Evolutionary conservation across 2,888 invertebrate genomes (phyloP), one percentile per base, ranked within the genome.

Genomic region (Periphyllus acericola): DNA sequence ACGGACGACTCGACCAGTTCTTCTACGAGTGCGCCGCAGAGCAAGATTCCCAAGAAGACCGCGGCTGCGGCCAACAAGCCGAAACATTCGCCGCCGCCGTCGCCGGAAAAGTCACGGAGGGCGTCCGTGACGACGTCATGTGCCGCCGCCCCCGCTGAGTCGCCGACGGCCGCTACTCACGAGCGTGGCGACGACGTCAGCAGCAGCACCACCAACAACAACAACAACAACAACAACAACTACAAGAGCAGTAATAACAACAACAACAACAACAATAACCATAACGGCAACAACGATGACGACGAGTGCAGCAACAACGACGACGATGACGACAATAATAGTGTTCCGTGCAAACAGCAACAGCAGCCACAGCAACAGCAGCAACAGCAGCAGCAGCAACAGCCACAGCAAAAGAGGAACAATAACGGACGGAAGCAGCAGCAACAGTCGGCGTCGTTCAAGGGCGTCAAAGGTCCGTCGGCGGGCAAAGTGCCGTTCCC

Each of bases 11-110:
- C 46, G 40, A 29, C 32, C 0, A 9, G 9, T 46, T 9, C 9
- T 5, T 21, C 66, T 21, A 34, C 78, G 17, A 52, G 34, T 34
- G 6, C 84, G n/a, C 46, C 52, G 25, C 19, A 9, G 11, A 74
- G 21, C n/a, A 76, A 40, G 25, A 55, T 74, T 21, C 34, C 74
- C 74, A 83, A 74, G 8, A 74, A 5, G 21, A 66, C n/a, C n/a
- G n/a, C 66, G 66, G 29, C 25, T 8, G n/a, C n/a, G 29, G 25
- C 3, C 5, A 68, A 36, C 11, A 82, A 68, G 52, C 9, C 82
- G 11, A 82, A 82, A 52, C 14, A 21, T 8, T 84, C 76, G 76
- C 32, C 76, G 25, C 76, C 75, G 8, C 32, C 46, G 32, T 84
- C 76, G 32, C 84, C 84, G 11, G 46, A 8, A 6, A 84, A 84